phyloP scores from a whole-genome alignment of 2,888 invertebrate genomes.

The Eupithecia subumbrata region DNA sequence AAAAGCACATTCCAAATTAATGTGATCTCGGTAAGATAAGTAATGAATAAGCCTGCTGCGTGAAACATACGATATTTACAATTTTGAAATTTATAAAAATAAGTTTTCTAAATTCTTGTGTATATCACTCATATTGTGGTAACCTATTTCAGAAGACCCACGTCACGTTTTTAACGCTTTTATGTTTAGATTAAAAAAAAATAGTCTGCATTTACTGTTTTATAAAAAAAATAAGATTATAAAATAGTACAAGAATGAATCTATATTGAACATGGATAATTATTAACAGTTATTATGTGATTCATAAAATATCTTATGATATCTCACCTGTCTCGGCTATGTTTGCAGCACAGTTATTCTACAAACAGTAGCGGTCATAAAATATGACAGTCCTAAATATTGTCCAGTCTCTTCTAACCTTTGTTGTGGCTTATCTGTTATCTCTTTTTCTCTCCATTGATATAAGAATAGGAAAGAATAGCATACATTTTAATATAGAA shows the following conservation, averaged over 20 bases:
- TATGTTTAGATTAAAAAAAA: neutral
- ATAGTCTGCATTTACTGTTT: neutral
- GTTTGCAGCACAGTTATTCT: neutral
- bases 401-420: neutral
- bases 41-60: neutral
- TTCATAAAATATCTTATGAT: too few species aligned
- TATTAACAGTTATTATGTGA: too few species aligned
- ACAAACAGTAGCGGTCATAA: neutral
- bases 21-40: conserved; percentile 25
- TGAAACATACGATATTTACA: neutral
- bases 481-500: neutral
- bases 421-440: conserved; percentile 1
- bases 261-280: too few species aligned
- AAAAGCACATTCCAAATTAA: conserved; percentile 29
- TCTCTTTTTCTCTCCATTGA: neutral
- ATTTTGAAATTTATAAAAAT: neutral
- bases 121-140: neutral
- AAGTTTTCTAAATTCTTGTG: neutral
- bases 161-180: neutral
- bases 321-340: too few species aligned
- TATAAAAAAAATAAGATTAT: neutral
- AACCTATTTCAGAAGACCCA: neutral
- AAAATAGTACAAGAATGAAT: neutral
- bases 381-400: neutral
- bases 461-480: neutral